Percentiles rank a stretch among this genome's conserved stretches.
phyloP scores from a whole-genome alignment of 2,888 invertebrate species.

The Fragum whitleyi region DNA sequence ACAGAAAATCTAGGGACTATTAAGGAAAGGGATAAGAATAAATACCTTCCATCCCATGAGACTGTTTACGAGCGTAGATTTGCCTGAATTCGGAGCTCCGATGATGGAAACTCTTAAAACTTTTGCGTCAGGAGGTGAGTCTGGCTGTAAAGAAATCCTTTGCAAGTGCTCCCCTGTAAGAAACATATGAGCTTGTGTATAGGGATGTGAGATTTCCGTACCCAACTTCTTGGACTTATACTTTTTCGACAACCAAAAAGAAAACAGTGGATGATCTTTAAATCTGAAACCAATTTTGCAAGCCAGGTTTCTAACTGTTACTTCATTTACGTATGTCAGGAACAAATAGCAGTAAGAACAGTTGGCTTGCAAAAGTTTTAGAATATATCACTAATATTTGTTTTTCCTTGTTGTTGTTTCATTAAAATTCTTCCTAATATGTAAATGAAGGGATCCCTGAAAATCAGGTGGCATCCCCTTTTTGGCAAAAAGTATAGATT shows the following conservation, averaged over 20 bases:
- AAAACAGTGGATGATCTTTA: neutral
- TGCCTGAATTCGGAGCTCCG: slow-evolving; percentile 97
- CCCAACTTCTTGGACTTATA: neutral
- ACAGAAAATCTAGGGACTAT: neutral
- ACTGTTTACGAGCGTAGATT: slow-evolving; percentile 96
- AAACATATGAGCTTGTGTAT: too few relatives aligned
- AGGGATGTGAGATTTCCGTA: neutral
- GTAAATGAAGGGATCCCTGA: too few relatives aligned
- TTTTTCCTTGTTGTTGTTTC: too few relatives aligned
- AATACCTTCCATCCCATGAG: slow-evolving; percentile 88
- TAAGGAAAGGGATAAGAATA: neutral
- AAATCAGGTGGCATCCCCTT: too few relatives aligned
- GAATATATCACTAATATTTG: too few relatives aligned
- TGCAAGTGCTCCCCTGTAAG: slow-evolving; percentile 69
- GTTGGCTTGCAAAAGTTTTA: too few relatives aligned
- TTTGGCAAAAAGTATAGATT: too few relatives aligned
- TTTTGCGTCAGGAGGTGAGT: slow-evolving; percentile 72
- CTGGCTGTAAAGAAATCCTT: slow-evolving; percentile 66
- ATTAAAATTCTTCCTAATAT: too few relatives aligned
- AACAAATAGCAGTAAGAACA: too few relatives aligned
- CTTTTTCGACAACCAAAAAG: neutral
- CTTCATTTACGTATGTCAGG: too few relatives aligned
- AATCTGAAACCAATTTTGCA: too few relatives aligned
- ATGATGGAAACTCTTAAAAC: slow-evolving; percentile 90
- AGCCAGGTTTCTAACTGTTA: too few relatives aligned